These are phyloP conservation scores for Montipora efflorescens DNA, from an alignment of 64 coral and sea anemone genomes.

Conservation along the genomic window DNA sequence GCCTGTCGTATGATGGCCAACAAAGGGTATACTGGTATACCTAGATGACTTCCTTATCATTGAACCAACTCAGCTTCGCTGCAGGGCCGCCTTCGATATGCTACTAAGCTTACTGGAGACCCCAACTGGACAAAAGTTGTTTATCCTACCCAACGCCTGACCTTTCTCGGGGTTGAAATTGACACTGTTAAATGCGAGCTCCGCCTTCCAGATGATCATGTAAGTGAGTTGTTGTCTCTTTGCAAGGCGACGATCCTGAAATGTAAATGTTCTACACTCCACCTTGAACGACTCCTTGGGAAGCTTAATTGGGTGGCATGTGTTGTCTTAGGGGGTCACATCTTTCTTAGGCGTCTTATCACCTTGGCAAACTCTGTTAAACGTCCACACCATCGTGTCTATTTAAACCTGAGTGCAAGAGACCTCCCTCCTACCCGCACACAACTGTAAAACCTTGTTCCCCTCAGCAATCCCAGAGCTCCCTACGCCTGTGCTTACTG, in stretches of 20 bases:
- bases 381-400: neutral
- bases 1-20: constrained; percentile 57
- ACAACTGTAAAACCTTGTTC: constrained; percentile 8
- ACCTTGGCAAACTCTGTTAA: constrained; percentile 29
- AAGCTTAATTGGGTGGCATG: constrained; percentile 64
- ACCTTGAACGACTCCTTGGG: constrained; percentile 60
- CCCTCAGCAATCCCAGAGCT: neutral
- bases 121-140: constrained; percentile 27
- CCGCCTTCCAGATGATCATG: constrained; percentile 40
- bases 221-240: constrained; percentile 15
- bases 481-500: constrained; percentile 18
- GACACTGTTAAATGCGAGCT: constrained; percentile 38
- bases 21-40: constrained; percentile 36
- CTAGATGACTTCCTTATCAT: constrained; percentile 69
- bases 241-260: neutral
- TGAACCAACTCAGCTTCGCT: constrained; percentile 32
- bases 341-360: constrained; percentile 61
- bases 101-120: constrained; percentile 22
- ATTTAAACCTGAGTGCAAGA: constrained; percentile 1
- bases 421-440: neutral
- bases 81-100: constrained; percentile 44
- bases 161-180: constrained; percentile 62
- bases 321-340: constrained; percentile 48
- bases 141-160: constrained; percentile 30
- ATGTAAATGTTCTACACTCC: neutral